Evolutionary conservation across 2,888 invertebrate genomes (phyloP), one percentile per base, ranked within the genome.

Genomic region (Drosophila suboccidentalis): DNA sequence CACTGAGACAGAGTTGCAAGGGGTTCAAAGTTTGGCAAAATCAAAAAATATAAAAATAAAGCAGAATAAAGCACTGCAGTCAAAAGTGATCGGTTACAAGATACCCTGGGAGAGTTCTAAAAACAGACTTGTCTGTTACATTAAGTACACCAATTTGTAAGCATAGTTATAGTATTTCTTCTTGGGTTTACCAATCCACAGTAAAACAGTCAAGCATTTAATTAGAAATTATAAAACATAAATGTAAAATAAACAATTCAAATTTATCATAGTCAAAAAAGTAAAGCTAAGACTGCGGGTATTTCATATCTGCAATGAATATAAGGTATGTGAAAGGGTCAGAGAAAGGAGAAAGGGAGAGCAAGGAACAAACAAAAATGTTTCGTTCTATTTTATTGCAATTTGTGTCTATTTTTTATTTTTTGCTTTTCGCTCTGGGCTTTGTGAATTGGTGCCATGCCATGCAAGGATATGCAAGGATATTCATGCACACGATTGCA

Each of bases 1-100:
- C 22, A 41, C 43, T 46, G 50, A 46, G 54, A 60, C 76, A 61
- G 54, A 79, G 58, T 75, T 59, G 66, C 61, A 76, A 70, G 71
- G 82, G 78, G 82, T 78, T 89, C 78, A 89, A 89, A 89, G 71
- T 80, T 86, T 80, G 72, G 59, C 67, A 61, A 2, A 29, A 29
- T 8, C 8, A 51, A 80, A 66, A 80, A 64, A 65, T 44, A 59
- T 67, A 66, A 11, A 36, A 36, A 36, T 43, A 51, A 59, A 17
- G 26, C 11, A 53, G 1, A 4, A 36, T 34, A 22, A 8, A 50
- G 4, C 34, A 36, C 9, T 36, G 17, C 19, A 6, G 8, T 36
- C 2, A 3, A 50, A 19, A 50, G 9, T 19, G 19, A 2, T 19
- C 4, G 11, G 13, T 22, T 9, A 36, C 8, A 0, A 50, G 9